Conservation (phyloP, 2,888 invertebrate species). For the Machimus rusticus region DNA sequence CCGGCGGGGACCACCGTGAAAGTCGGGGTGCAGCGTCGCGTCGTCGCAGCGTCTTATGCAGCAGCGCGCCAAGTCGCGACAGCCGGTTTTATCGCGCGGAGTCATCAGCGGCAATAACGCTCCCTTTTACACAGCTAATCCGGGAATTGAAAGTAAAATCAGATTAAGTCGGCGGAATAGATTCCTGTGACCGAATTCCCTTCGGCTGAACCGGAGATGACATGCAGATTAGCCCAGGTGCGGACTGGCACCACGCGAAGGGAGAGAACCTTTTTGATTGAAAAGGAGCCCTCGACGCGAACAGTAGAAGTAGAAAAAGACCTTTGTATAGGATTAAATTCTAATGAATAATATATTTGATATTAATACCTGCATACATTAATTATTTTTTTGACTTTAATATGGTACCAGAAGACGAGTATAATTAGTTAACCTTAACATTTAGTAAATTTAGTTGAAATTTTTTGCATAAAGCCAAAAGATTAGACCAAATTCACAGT, state of each 20-base stretch:
- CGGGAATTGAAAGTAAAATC: background rate
- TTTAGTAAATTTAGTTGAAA: too few relatives aligned
- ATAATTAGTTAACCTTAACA: too few relatives aligned
- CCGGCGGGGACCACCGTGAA: background rate
- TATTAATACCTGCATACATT: background rate
- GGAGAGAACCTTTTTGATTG: background rate
- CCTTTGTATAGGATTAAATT: background rate
- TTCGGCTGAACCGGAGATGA: background rate
- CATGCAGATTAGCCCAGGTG: background rate
- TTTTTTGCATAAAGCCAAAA: too few relatives aligned
- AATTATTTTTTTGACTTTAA: background rate
- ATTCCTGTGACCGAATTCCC: background rate
- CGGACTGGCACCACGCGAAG: background rate
- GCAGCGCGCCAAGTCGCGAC: background rate
- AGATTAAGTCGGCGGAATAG: background rate
- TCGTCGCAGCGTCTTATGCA: background rate
- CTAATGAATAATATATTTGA: background rate
- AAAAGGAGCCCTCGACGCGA: background rate
- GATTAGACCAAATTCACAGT: too few relatives aligned
- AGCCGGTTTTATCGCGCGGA: background rate
- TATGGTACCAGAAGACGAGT: too few relatives aligned
- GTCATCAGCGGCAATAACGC: background rate
- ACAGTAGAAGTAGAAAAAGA: background rate
- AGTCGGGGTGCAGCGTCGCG: background rate
- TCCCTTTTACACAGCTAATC: background rate